Base-by-base conservation (phyloP, 2,888 invertebrate species). In the Gastrophysa polygoni region DNA sequence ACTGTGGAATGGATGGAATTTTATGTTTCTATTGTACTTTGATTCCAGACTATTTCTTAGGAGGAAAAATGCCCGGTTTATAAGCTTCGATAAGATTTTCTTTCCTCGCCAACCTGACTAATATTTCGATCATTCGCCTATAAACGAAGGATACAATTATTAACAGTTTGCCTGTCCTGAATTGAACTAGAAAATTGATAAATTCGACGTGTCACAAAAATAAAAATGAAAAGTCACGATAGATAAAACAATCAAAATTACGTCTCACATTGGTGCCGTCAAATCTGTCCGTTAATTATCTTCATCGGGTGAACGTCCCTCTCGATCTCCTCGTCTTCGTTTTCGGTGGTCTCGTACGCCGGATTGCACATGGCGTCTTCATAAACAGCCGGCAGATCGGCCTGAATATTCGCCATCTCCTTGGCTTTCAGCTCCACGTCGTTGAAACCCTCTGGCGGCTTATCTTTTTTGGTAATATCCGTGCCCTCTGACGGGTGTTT, bases 381-480 rank as follows among this genome's bases (percentile, higher is more conserved):
- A 52, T 76, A 77, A 14, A 72, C 72, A 14, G 73, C 71, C 7
- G 76, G 72, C 32, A 74, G 67, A 51, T 75, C 71, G 34, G 71
- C 60, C 60, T 70, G 70, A 34, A 63, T 59, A 18, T 62, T 61
- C 24, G 70, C 70, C 18, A 66, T 47, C 29, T 57, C 67, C 54
- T 72, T 75, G n/a, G 64, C 60, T 32, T 70, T 67, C 59, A 73
- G 63, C 57, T 76, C 70, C 6, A 71, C 64, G 48, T 75, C 71
- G 32, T 63, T 66, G 47, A 71, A 67, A 32, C 64, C 67, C 50
- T 68, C 55, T 14, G 66, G 55, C 5, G 68, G 59, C 21, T 73
- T 81, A 68, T 85, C 85, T 71, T 87, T 86, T 75, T 85, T 87
- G 58, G 85, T 86, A 70, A 86, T 84, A 71, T 87, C 87, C 72